These are phyloP conservation scores for Melospiza georgiana DNA, from an alignment of 2,113 vertebrate species.

Conservation along the genomic window DNA sequence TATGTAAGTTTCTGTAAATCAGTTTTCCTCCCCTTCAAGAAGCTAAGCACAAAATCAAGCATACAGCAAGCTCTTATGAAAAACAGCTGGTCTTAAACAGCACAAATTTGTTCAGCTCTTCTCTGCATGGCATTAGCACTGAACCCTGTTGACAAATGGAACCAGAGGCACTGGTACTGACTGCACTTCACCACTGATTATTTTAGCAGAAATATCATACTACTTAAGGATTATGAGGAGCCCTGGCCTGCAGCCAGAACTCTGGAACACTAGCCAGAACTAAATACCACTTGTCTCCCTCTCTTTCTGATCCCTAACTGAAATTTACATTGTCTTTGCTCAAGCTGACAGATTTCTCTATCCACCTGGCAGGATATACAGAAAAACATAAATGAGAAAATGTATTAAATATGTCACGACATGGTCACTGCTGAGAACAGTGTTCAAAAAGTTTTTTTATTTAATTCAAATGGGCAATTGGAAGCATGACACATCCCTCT, in stretches of 20 bases:
- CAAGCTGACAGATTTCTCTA: background rate
- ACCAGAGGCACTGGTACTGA: background rate
- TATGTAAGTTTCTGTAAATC: background rate
- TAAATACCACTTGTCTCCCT: background rate
- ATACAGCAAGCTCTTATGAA: background rate
- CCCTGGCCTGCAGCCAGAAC: slow-evolving; percentile 9
- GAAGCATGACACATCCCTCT: background rate
- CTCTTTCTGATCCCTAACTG: background rate
- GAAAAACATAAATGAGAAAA: background rate
- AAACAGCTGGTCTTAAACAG: background rate
- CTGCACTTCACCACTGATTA: background rate
- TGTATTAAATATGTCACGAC: background rate
- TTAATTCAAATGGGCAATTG: background rate
- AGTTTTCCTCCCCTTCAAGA: background rate
- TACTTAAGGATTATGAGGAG: slow-evolving; percentile 38
- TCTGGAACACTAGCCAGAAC: background rate
- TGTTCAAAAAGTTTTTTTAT: background rate
- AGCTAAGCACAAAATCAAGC: background rate
- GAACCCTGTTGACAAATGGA: background rate
- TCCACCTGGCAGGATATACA: background rate
- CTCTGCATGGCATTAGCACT: background rate
- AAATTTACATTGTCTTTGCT: slow-evolving; percentile 5
- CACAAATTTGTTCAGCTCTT: background rate
- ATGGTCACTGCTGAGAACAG: background rate
- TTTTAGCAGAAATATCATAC: slow-evolving; percentile 44